Base-by-base conservation (phyloP, 2,888 invertebrate species). In the Conchocele bisecta region DNA sequence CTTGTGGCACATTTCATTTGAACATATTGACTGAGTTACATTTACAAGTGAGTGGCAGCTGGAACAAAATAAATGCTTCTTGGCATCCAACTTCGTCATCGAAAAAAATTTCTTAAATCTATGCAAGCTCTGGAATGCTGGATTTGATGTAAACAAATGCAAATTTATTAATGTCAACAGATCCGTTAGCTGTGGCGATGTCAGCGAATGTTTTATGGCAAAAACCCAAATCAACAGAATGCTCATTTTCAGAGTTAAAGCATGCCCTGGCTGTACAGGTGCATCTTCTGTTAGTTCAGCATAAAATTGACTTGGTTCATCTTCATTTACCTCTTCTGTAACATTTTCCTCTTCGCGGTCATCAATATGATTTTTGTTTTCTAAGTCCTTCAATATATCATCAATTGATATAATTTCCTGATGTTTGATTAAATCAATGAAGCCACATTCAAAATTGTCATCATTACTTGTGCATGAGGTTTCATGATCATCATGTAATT, bases 211-310 rank as follows among this genome's bases (percentile, higher is more conserved):
- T n/a, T n/a, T n/a, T n/a, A n/a, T n/a, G n/a, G n/a, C n/a, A n/a
- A n/a, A n/a, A n/a, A n/a, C n/a, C n/a, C 66, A 66, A 22, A 59
- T 51, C 6, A 66, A 28, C 31, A 66, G n/a, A 11, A 66, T 33
- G 31, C 66, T 66, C 11, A 51, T 66, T 53, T 37, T 41, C 13
- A 48, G 29, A 35, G 64, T 46, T 31, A 64, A 17, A 15, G 1
- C 20, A n/a, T 64, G 66, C 15, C 58, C 66, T 42, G 58, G 66
- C 7, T 54, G 41, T 20, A 66, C 13, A 20, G 50, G 42, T 42
- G n/a, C n/a, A n/a, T n/a, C n/a, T n/a, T n/a, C n/a, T n/a, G n/a
- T n/a, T n/a, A n/a, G n/a, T n/a, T n/a, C n/a, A n/a, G n/a, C n/a
- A n/a, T n/a, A n/a, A n/a, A n/a, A n/a, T n/a, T n/a, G n/a, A n/a